A percentile compares a stretch with the other conserved stretches of the same genome.
These are phyloP conservation scores for Hypotaenidia okinawae DNA, from an alignment of 2,797 vertebrate genomes.

Conservation along the genomic window DNA sequence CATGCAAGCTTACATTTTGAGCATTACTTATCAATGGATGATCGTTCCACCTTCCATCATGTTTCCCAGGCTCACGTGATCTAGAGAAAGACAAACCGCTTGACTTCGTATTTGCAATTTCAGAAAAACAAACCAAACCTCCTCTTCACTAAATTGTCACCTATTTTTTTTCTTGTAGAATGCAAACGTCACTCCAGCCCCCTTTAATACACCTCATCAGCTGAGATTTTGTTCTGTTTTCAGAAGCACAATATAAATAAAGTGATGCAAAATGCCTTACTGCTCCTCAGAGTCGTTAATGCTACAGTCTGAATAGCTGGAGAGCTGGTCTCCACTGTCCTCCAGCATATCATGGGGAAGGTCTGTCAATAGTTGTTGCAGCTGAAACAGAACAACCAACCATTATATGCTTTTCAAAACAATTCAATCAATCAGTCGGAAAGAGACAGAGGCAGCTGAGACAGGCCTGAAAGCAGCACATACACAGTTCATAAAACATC, in stretches of 20 bases:
- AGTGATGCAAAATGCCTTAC: slow-evolving; percentile 74
- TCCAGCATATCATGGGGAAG: slow-evolving; percentile 98
- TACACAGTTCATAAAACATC: neutral
- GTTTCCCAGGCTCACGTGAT: slow-evolving; percentile 73
- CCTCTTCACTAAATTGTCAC: neutral
- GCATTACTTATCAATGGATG: slow-evolving; percentile 72
- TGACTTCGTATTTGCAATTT: neutral
- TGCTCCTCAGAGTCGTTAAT: slow-evolving; percentile 77
- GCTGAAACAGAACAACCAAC: slow-evolving; percentile 74
- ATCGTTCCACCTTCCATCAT: slow-evolving; percentile 78
- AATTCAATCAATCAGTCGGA: neutral
- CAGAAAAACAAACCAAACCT: neutral
- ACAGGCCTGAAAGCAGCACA: neutral
- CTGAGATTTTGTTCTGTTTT: neutral
- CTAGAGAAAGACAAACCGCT: slow-evolving; percentile 66
- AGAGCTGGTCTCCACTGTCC: slow-evolving; percentile 89
- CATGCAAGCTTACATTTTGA: slow-evolving; percentile 74
- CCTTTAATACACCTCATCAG: neutral
- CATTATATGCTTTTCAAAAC: neutral
- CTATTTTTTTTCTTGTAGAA: neutral
- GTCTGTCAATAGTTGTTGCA: slow-evolving; percentile 93
- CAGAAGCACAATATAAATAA: neutral
- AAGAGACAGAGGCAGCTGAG: neutral
- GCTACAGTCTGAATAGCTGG: slow-evolving; percentile 82
- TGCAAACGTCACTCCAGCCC: neutral